phyloP scores from a whole-genome alignment of 2,888 invertebrate species.

The Nebria salina region DNA sequence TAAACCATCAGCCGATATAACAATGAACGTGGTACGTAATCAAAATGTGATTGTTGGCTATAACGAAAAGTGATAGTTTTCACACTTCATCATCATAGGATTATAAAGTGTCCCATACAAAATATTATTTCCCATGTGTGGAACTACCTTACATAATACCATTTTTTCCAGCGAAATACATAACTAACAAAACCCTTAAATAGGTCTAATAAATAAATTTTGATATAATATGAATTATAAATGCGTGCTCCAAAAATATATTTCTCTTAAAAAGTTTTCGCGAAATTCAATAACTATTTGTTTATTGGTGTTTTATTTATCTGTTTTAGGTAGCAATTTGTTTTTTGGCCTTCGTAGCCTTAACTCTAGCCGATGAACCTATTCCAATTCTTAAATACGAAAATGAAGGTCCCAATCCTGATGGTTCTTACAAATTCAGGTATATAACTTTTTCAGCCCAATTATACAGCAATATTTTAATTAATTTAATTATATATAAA shows the following conservation, averaged over 20 bases:
- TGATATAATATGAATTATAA: too few species aligned
- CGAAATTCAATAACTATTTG: not conserved
- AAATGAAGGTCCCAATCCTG: slow-evolving; percentile 71
- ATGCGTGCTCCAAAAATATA: too few species aligned
- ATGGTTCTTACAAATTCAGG: slow-evolving; percentile 72
- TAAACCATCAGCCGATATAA: slow-evolving; percentile 18
- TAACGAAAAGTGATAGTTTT: not conserved
- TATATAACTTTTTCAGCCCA: slow-evolving; percentile 35
- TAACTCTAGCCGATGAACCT: slow-evolving; percentile 58
- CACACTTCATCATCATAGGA: not conserved
- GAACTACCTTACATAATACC: too few species aligned
- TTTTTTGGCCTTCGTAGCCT: slow-evolving; percentile 47
- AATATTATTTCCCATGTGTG: not conserved
- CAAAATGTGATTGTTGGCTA: not conserved
- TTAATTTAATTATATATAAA: not conserved
- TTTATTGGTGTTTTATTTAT: not conserved
- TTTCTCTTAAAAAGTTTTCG: not conserved
- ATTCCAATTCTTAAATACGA: slow-evolving; percentile 71
- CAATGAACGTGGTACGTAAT: slow-evolving; percentile 45
- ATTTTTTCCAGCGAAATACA: too few species aligned
- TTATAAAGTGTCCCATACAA: not conserved
- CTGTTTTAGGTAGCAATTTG: slow-evolving; percentile 39
- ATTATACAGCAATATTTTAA: not conserved
- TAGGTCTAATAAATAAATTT: too few species aligned
- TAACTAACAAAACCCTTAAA: too few species aligned